A percentile compares a stretch with the other conserved stretches of the same genome.
These are phyloP conservation scores for Danio aesculapii DNA, from an alignment of 2,797 vertebrate species.

Conservation along the genomic window DNA sequence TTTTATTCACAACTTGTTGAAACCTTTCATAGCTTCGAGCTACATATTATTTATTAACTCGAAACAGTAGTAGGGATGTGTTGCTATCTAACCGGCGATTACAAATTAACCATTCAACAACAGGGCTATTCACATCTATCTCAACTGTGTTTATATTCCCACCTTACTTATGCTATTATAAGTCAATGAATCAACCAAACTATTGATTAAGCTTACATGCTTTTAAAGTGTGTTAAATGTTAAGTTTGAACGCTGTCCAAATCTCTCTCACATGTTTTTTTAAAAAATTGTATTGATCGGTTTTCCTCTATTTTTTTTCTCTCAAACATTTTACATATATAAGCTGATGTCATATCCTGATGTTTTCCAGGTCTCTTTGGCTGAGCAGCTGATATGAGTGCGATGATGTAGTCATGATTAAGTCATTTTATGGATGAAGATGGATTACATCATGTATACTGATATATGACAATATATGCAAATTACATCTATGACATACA, in stretches of 20 bases:
- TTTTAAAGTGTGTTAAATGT: not conserved
- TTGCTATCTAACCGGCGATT: constrained; percentile 20
- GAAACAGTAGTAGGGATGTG: constrained; percentile 26
- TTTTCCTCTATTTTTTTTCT: not conserved
- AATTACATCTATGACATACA: no score
- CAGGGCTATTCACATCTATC: constrained; percentile 1
- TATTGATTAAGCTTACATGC: not conserved
- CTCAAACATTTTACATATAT: not conserved
- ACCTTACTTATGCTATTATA: not conserved
- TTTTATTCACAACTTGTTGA: not conserved
- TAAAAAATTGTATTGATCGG: no score
- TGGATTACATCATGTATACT: not conserved
- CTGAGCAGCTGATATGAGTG: constrained; percentile 18
- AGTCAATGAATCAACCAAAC: not conserved
- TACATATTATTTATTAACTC: constrained; percentile 50
- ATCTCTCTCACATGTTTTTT: not conserved
- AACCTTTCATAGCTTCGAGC: not conserved
- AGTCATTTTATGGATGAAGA: not conserved
- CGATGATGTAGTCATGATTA: not conserved
- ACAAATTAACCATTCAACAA: constrained; percentile 22
- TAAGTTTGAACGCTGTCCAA: not conserved
- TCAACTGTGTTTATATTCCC: constrained; percentile 11
- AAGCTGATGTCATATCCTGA: constrained; percentile 27
- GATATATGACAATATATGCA: no score
- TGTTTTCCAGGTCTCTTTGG: constrained; percentile 15